Base-by-base conservation (phyloP, 2,113 vertebrate species). In the Lanius collurio region DNA sequence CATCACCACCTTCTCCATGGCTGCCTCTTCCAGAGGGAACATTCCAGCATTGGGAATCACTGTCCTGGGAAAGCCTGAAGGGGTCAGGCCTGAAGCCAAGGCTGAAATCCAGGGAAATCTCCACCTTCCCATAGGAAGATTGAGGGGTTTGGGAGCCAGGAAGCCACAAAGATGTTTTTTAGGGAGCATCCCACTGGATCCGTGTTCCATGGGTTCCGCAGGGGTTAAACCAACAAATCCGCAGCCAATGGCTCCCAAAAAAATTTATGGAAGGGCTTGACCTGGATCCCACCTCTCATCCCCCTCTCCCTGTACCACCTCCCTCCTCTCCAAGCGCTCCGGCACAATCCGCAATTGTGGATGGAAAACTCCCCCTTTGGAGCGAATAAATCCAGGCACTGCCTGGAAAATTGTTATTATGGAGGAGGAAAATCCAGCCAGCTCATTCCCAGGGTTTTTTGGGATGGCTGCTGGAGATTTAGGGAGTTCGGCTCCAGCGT, bases 281-380 rank as follows among this genome's bases (percentile, higher is more conserved):
- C 56, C 62, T 10, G 6, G 21, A 33, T 75, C 71, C 50, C 30
- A 73, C 9, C 27, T 15, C 33, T 33, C 1, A 0, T 11, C 27
- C 42, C 14, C 2, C 37, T 47, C 9, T 1, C 22, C 46, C 7
- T 3, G 37, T 0, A 1, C 11, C 0, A 2, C 26, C 20, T 52
- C 52, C 27, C 50, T 44, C 59, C 28, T 44, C 42, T 50, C 63
- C 28, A 31, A 21, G 2, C 0, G 0, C 39, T 63, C 39, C 8
- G 0, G 3, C 10, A 23, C 62, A 57, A 81, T 35, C 49, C 22
- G 2, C 2, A 2, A 5, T 71, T 46, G 13, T 4, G 33, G 33
- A 13, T 41, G 76, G 46, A 79, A 89, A 70, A 68, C 7, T 7
- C 22, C 60, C 35, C 46, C 12, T 64, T 55, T 0, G 10, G 60